Conservation (phyloP, 2,113 vertebrate species). For the Campylomormyrus numenius region DNA sequence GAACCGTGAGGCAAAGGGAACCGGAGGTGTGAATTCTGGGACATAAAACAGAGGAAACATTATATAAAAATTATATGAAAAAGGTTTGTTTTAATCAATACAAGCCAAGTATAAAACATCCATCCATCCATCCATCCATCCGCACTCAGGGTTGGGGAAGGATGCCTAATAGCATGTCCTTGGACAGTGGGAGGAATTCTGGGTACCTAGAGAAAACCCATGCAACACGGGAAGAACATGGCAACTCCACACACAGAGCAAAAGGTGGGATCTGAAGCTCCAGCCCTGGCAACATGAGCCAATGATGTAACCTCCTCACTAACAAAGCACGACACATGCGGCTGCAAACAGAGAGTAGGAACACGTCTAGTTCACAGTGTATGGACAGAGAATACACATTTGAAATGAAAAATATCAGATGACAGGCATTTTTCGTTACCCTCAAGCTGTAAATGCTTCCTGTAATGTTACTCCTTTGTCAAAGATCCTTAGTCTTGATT, state of each 20-base stretch:
- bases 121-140: neutral
- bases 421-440: neutral
- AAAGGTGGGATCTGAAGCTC: neutral
- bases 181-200: neutral
- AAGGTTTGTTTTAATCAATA: neutral
- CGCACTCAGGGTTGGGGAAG: neutral
- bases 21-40: slow-evolving; percentile 72
- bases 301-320: neutral
- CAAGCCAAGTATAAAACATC: neutral
- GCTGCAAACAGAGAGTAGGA: neutral
- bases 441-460: neutral
- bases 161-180: neutral
- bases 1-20: slow-evolving; percentile 76
- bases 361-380: neutral
- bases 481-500: neutral
- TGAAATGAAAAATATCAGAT: neutral
- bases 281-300: neutral
- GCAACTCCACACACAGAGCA: neutral
- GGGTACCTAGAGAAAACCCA: neutral
- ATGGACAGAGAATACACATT: neutral
- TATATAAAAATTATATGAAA: neutral
- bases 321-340: neutral
- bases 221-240: neutral
- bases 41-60: slow-evolving; percentile 23
- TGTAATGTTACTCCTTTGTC: neutral